Base-by-base conservation (phyloP, 2,797 vertebrate genomes). In the Cercopithecus neglectus region DNA sequence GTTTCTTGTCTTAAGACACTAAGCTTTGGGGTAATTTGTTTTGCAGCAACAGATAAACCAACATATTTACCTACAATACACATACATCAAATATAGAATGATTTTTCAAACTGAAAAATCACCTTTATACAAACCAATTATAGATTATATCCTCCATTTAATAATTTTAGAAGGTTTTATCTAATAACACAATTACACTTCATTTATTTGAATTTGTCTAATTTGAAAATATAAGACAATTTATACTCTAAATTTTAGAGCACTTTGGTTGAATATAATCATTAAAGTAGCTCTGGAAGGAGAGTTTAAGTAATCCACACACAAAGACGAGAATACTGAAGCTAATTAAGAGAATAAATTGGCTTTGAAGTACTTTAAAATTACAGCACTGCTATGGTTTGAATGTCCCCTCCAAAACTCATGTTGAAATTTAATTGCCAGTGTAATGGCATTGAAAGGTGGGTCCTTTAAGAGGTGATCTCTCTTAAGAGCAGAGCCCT, bases 211-310 rank as follows among this genome's bases (percentile, higher is more conserved):
- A 93, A 95, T 57, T 80, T 83, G 87, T 21, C 41, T 79, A 83
- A 93, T 64, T 83, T 89, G 57, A 87, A 95, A 80, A 80, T 88
- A 14, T 89, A 39, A 94, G n/a, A 86, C 64, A 53, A 91, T 79
- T 96, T 30, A 61, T 30, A 95, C 33, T 84, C 41, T 76, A 44
- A 76, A 84, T 83, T 88, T 91, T 39, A 83, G 30, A 91, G 33
- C 53, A 13, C 33, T 61, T 61, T 79, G 36, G 33, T 12, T 94
- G 21, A 91, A 39, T 24, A 50, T 44, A 16, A 30, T 44, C 67
- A 75, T 26, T 86, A 48, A 83, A 84, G 46, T 93, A 50, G 33
- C 19, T 93, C 59, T 76, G 22, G 26, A 88, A 91, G 41, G 50
- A 59, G 64, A 91, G 8, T 72, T 92, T n/a, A 80, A 61, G 36